phyloP scores from a whole-genome alignment of 1,140 invertebrate species.

The Saccostrea glomerata region DNA sequence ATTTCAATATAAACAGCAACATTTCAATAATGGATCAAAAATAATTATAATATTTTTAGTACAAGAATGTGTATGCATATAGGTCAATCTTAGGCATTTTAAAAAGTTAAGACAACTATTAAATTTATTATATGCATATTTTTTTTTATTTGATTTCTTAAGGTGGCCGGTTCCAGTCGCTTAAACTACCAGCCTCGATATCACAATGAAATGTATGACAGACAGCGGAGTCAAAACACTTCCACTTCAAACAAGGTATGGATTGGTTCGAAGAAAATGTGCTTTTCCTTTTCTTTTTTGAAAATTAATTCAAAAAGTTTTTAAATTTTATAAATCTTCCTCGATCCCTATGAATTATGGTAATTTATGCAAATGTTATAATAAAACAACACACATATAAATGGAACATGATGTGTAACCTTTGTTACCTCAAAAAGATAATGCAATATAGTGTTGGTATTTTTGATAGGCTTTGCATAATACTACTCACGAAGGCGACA shows the following conservation, averaged over 20 bases:
- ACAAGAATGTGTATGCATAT: too few relatives aligned
- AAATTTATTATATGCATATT: background rate
- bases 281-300: background rate
- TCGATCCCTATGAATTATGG: too few relatives aligned
- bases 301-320: background rate
- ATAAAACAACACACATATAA: too few relatives aligned
- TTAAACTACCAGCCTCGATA: conserved; percentile 30
- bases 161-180: background rate
- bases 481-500: background rate
- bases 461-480: background rate
- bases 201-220: conserved; percentile 10
- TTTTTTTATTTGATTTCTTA: background rate
- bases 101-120: too few relatives aligned
- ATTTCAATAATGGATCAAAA: too few relatives aligned
- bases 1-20: too few relatives aligned
- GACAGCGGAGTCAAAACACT: conserved; percentile 7
- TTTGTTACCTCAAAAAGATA: too few relatives aligned
- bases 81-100: too few relatives aligned
- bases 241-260: background rate
- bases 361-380: too few relatives aligned
- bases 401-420: too few relatives aligned
- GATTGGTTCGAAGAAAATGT: background rate
- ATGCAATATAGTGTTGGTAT: background rate
- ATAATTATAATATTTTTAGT: too few relatives aligned
- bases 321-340: background rate